Evolutionary conservation across 1,140 invertebrate genomes (phyloP).

Genomic region (Globodera ellingtonae): DNA sequence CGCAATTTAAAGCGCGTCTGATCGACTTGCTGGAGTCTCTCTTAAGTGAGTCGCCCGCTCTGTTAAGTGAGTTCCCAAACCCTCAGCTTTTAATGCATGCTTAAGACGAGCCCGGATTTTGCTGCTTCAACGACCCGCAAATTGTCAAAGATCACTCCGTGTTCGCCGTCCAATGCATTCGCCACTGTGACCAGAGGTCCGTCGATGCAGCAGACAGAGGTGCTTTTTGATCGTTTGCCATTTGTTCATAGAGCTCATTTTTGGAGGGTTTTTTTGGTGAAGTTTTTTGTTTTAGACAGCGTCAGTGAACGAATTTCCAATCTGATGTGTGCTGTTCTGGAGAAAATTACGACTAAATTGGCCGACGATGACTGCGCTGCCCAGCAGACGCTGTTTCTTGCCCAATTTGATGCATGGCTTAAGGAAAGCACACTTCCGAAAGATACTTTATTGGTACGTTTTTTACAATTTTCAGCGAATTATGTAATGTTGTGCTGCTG

Average conservation of each 20-base stretch:
- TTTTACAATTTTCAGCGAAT: too few relatives aligned
- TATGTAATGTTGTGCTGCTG: too few relatives aligned
- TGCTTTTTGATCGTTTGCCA: too few relatives aligned
- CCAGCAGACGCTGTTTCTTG: constrained; percentile 2
- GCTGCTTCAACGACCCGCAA: neutral
- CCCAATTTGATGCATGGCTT: constrained; percentile 18
- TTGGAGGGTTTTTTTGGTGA: neutral
- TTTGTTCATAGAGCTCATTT: neutral
- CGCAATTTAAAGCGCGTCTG: neutral
- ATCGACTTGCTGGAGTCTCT: constrained; percentile 15
- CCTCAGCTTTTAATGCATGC: neutral
- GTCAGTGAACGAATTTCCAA: constrained; percentile 5
- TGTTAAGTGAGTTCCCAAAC: constrained; percentile 9
- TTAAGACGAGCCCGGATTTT: constrained; percentile 2
- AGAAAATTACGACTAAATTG: neutral
- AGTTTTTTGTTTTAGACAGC: neutral
- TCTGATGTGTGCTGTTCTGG: constrained; percentile 7
- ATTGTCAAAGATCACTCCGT: neutral
- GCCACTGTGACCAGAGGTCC: neutral
- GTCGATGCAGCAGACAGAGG: neutral
- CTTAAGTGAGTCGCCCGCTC: constrained; percentile 8
- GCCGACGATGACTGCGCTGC: neutral
- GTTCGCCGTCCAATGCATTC: constrained; percentile 19
- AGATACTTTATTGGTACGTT: neutral
- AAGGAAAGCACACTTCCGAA: constrained; percentile 3